Evolutionary conservation across 2,888 invertebrate species (phyloP).

Genomic region (Tetropium fuscum): DNA sequence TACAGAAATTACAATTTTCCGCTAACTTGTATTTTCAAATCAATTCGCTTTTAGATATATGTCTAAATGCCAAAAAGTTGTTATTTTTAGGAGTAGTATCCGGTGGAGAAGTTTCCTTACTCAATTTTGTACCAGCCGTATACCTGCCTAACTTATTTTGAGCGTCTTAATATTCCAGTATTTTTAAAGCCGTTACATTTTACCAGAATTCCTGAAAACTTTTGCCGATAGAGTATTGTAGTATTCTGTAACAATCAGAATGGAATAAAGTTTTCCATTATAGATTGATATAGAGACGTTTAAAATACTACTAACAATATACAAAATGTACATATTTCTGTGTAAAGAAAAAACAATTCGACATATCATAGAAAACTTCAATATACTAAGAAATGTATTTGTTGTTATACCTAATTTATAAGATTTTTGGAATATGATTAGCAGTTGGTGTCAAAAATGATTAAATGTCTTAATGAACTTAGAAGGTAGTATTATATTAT

Average conservation of each 20-base stretch:
- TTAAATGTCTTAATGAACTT: slow-evolving; percentile 33
- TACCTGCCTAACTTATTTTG: no score
- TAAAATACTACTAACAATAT: slow-evolving; percentile 23
- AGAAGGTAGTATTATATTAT: slow-evolving; percentile 29
- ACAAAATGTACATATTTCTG: slow-evolving; percentile 43
- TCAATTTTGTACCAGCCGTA: no score
- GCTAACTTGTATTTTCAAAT: no score
- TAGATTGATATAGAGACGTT: slow-evolving; percentile 4
- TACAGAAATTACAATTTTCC: no score
- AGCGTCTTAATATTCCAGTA: no score
- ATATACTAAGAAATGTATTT: slow-evolving; percentile 23
- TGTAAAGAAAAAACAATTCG: slow-evolving; percentile 55
- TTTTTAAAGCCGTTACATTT: not conserved
- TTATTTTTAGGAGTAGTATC: no score
- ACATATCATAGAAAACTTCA: slow-evolving; percentile 60
- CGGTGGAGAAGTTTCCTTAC: no score
- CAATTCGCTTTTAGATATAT: no score
- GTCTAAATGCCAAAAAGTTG: no score
- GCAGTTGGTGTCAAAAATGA: slow-evolving; percentile 38
- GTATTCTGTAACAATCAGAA: slow-evolving; percentile 2
- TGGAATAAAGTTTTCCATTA: slow-evolving; percentile 5
- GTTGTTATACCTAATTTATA: slow-evolving; percentile 33
- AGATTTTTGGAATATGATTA: slow-evolving; percentile 34
- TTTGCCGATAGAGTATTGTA: not conserved
- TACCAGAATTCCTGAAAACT: not conserved